Evolutionary conservation across 2,113 vertebrate genomes (phyloP), one percentile per base, ranked within the genome.

Genomic region (Mobula birostris): DNA sequence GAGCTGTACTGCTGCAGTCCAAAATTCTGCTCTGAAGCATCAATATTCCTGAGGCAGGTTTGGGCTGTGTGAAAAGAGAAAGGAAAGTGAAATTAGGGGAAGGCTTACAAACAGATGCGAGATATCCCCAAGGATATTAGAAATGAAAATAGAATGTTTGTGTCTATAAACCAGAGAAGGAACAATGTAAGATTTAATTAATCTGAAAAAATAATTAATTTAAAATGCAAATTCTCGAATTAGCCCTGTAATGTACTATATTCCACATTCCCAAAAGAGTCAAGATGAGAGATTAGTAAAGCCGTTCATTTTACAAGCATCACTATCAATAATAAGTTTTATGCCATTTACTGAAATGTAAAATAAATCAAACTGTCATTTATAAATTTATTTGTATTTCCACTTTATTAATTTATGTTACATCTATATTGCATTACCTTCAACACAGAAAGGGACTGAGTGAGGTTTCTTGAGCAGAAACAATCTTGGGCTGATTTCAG

Each of bases 161-260:
- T 66, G 85, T 32, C 6, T 15, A 32, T 61, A 29, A 66, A 90
- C 6, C 61, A 90, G 85, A 7, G 32, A 11, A 63, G 24, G 2
- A 66, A 15, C 29, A 63, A 32, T 7, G 61, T 63, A 66, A n/a
- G 85, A 90, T 90, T 90, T 63, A 90, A 90, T 90, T 90, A 90
- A 90, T 90, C 85, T 19, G 85, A 90, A 66, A 90, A 90, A 90
- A 90, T 74, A 90, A 66, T 90, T 90, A 90, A 90, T 90, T 90
- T 90, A 32, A 90, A 66, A 66, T 7, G 58, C 27, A n/a, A 63
- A 66, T 90, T 90, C 63, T 90, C 61, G 14, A 90, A 90, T 90
- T 66, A 90, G 85, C 63, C 56, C 66, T 87, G 83, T 87, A 87
- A 61, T 11, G 27, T 58, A n/a, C 24, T 29, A 63, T 87, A 58